These are phyloP conservation scores for Streptopelia turtur DNA, from an alignment of 2,797 vertebrate genomes.

Conservation along the genomic window DNA sequence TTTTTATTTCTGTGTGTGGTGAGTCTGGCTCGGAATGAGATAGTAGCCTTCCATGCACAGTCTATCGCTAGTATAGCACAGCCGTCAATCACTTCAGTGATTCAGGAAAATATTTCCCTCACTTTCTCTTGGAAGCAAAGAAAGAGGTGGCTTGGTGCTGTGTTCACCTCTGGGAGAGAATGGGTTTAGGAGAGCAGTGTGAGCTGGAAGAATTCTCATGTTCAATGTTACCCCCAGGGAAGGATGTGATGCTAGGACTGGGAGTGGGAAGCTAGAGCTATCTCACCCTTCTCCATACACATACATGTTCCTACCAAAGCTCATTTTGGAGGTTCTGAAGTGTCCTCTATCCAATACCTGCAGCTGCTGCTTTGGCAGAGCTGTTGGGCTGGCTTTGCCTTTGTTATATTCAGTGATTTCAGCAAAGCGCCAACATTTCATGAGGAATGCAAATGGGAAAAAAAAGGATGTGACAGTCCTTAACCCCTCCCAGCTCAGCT, in stretches of 20 bases:
- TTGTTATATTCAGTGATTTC: slow-evolving; percentile 8
- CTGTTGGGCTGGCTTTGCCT: neutral
- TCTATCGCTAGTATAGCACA: neutral
- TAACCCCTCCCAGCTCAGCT: neutral
- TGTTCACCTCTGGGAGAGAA: neutral
- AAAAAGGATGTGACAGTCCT: neutral
- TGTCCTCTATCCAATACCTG: slow-evolving; percentile 21
- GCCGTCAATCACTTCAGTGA: neutral
- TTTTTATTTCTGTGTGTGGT: neutral
- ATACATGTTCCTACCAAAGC: neutral
- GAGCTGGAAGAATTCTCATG: neutral
- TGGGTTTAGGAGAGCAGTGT: neutral
- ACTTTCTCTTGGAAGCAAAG: neutral
- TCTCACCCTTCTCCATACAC: neutral
- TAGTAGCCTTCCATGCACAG: neutral
- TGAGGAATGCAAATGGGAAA: neutral
- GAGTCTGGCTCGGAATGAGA: neutral
- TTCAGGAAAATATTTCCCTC: neutral
- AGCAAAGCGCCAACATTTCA: neutral
- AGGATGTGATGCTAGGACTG: neutral
- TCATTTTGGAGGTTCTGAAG: slow-evolving; percentile 11
- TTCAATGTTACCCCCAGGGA: neutral
- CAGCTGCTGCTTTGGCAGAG: slow-evolving; percentile 48
- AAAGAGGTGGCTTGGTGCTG: neutral
- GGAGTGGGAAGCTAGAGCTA: neutral